Percentiles rank a stretch among this genome's conserved stretches.
phyloP scores from a whole-genome alignment of 2,797 vertebrate species.

The Meriones psammophilus region DNA sequence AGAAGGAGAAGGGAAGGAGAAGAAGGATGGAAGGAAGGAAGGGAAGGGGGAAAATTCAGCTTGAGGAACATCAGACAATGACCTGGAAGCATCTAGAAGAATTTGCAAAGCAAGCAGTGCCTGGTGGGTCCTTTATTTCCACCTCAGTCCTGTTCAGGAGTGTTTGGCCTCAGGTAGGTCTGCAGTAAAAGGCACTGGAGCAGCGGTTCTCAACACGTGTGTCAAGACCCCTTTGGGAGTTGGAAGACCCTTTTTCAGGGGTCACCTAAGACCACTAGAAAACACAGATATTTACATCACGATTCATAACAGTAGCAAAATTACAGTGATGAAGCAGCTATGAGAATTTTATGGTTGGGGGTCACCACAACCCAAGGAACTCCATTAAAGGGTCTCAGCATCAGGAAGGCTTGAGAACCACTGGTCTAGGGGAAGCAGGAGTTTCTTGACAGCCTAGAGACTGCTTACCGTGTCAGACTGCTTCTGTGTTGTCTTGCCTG shows the following conservation, averaged over 20 bases:
- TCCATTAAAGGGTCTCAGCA: background rate
- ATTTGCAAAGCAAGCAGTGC: background rate
- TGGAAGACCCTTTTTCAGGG: background rate
- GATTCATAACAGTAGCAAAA: background rate
- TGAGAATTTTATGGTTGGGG: background rate
- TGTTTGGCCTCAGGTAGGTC: background rate
- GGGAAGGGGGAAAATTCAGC: background rate
- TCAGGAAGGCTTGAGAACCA: background rate
- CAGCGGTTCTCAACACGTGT: background rate
- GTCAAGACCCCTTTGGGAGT: background rate
- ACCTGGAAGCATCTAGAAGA: background rate
- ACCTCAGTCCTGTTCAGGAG: background rate
- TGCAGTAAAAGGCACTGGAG: background rate
- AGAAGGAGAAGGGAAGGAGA: too few relatives aligned
- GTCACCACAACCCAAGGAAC: background rate
- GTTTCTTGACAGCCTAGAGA: background rate
- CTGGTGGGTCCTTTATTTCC: background rate
- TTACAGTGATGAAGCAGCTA: background rate
- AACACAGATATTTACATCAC: background rate
- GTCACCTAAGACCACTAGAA: background rate
- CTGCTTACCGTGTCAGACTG: background rate
- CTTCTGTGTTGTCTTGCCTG: background rate
- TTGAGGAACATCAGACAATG: background rate
- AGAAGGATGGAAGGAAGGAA: background rate
- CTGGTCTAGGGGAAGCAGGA: background rate